Conservation (phyloP, 2,888 invertebrate genomes). For the Petrolisthes manimaculis region DNA sequence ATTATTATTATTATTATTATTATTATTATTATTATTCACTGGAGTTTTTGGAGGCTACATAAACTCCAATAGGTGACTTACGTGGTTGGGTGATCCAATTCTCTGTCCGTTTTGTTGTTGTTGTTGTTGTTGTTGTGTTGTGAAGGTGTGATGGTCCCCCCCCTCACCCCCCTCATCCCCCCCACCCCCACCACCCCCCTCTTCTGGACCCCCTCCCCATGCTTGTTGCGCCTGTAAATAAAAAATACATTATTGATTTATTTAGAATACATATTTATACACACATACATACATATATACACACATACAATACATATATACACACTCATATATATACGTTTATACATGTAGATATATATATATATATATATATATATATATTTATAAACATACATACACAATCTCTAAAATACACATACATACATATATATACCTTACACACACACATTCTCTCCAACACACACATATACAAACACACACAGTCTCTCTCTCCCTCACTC, state of each 20-base stretch:
- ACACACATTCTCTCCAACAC: neutral
- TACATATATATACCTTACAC: too few relatives aligned
- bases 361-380: conserved; percentile 23
- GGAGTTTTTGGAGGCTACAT: too few relatives aligned
- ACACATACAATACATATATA: conserved; percentile 29
- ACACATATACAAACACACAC: neutral
- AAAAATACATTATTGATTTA: neutral
- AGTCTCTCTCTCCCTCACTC: neutral
- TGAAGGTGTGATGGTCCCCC: too few relatives aligned
- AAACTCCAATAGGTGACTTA: too few relatives aligned
- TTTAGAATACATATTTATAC: neutral
- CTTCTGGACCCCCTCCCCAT: too few relatives aligned
- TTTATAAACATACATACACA: conserved; percentile 2
- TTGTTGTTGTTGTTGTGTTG: neutral
- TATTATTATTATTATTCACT: neutral
- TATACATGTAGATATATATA: conserved; percentile 24
- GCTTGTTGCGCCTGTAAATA: neutral
- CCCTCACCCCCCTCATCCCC: too few relatives aligned
- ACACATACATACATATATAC: conserved; percentile 3
- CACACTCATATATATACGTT: conserved; percentile 1
- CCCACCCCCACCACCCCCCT: too few relatives aligned
- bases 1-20: neutral
- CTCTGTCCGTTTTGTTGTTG: too few relatives aligned
- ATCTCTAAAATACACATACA: neutral
- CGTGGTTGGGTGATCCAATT: too few relatives aligned